phyloP scores from a whole-genome alignment of 2,797 vertebrate species.

The Ctenosaura bakeri region DNA sequence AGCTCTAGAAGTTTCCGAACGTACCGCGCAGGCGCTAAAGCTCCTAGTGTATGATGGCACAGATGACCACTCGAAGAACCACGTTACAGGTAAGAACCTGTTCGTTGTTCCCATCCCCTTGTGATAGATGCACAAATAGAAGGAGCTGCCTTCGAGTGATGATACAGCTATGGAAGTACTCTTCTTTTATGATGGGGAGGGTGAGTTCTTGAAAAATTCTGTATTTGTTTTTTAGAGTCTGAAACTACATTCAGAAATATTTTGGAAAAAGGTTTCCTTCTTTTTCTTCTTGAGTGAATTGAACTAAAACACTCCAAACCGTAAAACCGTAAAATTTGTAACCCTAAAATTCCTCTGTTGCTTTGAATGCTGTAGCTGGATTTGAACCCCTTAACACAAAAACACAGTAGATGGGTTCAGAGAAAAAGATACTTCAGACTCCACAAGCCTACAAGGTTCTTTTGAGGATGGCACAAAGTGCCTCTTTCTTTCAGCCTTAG shows the following conservation, averaged over 20 bases:
- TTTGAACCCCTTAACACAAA: neutral
- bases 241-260: neutral
- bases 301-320: neutral
- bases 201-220: neutral
- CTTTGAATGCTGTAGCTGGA: neutral
- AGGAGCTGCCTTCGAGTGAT: no score
- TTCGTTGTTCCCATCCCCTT: neutral
- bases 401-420: neutral
- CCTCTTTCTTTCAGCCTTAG: neutral
- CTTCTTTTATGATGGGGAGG: neutral
- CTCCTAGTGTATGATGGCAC: no score
- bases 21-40: no score
- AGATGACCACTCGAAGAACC: no score
- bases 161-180: neutral
- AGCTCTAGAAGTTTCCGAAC: no score
- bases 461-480: no score
- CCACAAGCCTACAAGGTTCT: no score
- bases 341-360: neutral
- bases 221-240: neutral
- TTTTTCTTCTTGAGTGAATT: neutral
- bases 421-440: neutral
- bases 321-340: neutral
- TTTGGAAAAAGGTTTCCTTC: no score
- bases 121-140: neutral
- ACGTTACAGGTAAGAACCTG: no score